Evolutionary conservation across 2,888 invertebrate species (phyloP).

Genomic region (Choreutis nemorana): DNA sequence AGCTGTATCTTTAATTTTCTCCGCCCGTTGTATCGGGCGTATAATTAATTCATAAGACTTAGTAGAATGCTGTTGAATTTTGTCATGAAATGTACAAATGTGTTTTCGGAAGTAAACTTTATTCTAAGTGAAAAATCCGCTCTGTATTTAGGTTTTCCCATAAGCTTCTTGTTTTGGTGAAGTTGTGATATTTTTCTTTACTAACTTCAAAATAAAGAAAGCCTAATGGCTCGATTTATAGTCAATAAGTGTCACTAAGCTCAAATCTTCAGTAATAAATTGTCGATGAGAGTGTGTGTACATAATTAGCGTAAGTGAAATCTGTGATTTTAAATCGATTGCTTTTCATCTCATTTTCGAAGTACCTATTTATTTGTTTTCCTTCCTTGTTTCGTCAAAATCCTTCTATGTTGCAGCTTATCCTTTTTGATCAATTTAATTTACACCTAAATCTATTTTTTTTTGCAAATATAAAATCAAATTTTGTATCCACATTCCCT

Average conservation of each 20-base stretch:
- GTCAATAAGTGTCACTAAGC: slow-evolving; percentile 49
- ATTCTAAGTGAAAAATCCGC: slow-evolving; percentile 50
- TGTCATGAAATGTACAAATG: slow-evolving; percentile 67
- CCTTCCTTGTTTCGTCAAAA: too few species aligned
- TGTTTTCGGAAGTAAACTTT: slow-evolving; percentile 60
- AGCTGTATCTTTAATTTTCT: slow-evolving; percentile 48
- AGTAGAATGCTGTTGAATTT: slow-evolving; percentile 63
- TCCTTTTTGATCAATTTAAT: too few species aligned
- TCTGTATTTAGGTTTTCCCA: slow-evolving; percentile 59
- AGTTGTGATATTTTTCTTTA: slow-evolving; percentile 62
- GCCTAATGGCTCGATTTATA: slow-evolving; percentile 33
- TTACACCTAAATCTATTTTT: too few species aligned
- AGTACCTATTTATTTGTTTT: too few species aligned
- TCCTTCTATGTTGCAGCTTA: too few species aligned
- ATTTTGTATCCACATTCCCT: too few species aligned
- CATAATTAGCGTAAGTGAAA: slow-evolving; percentile 61
- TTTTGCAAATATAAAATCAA: too few species aligned
- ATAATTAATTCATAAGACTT: slow-evolving; percentile 45
- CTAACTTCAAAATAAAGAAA: slow-evolving; percentile 21
- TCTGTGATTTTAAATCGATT: slow-evolving; percentile 56
- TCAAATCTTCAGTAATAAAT: slow-evolving; percentile 52
- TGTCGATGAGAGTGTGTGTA: slow-evolving; percentile 57
- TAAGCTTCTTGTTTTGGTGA: slow-evolving; percentile 48
- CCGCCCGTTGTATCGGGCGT: slow-evolving; percentile 31
- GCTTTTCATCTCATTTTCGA: too few species aligned